phyloP scores from a whole-genome alignment of 2,797 vertebrate genomes.

The Perodicticus potto region DNA sequence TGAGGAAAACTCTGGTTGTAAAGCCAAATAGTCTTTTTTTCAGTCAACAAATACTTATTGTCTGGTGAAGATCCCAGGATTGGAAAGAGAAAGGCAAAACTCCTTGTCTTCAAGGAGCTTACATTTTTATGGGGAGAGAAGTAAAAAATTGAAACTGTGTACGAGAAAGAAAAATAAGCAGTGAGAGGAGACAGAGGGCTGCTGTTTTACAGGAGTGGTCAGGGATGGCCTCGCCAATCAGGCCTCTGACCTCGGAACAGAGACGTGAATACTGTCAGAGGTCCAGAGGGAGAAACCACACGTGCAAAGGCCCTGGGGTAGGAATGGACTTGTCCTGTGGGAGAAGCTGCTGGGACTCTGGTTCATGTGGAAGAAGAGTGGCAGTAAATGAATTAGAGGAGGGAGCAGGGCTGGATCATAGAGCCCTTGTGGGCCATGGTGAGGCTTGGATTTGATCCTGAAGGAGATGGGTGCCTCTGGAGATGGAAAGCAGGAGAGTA shows the following conservation, averaged over 20 bases:
- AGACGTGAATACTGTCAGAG: background rate
- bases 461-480: background rate
- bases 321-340: background rate
- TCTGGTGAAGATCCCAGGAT: background rate
- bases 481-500: background rate
- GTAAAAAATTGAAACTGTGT: background rate
- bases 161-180: background rate
- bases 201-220: background rate
- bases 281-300: background rate
- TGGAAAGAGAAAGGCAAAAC: background rate
- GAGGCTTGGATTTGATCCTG: background rate
- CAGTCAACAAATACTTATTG: background rate
- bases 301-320: background rate
- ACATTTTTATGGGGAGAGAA: background rate
- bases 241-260: background rate
- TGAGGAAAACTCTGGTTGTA: background rate
- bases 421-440: background rate
- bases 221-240: background rate
- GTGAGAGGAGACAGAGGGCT: background rate
- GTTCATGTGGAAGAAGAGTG: background rate
- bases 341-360: background rate
- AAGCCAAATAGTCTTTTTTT: background rate
- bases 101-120: background rate
- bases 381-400: background rate
- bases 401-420: background rate